phyloP scores from a whole-genome alignment of 2,797 vertebrate species.

The Notolabrus celidotus region DNA sequence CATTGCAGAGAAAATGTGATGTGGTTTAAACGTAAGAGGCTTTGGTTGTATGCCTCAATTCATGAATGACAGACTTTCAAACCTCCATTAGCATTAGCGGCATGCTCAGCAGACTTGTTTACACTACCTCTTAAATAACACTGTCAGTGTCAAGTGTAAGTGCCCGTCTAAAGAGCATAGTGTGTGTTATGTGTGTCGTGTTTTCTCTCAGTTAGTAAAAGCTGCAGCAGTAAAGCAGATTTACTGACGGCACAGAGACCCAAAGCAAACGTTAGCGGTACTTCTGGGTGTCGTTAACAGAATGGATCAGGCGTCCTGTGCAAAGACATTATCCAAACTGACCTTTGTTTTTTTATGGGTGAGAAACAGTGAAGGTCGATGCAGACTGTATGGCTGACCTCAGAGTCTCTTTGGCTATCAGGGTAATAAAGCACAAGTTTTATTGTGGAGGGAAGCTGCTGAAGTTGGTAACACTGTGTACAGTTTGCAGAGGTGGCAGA shows the following conservation, averaged over 20 bases:
- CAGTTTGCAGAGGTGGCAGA: too few relatives aligned
- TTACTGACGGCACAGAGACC: constrained; percentile 48
- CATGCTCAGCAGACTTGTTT: too few relatives aligned
- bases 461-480: background rate
- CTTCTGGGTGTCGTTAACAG: constrained; percentile 45
- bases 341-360: constrained; percentile 33
- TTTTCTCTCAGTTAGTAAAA: constrained; percentile 40
- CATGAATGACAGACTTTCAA: too few relatives aligned
- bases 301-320: constrained; percentile 15
- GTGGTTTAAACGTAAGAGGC: too few relatives aligned
- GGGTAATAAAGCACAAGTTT: constrained; percentile 7
- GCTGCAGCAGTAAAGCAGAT: constrained; percentile 50
- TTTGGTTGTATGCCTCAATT: too few relatives aligned
- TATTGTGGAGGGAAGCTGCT: accelerated
- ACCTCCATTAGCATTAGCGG: too few relatives aligned
- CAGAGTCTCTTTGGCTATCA: constrained; percentile 5
- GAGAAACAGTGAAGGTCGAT: constrained; percentile 20
- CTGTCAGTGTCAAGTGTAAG: too few relatives aligned
- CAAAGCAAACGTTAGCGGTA: background rate
- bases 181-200: constrained; percentile 25
- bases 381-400: constrained; percentile 26
- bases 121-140: too few relatives aligned
- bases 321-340: background rate
- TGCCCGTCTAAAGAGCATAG: too few relatives aligned
- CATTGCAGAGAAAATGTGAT: too few relatives aligned